Conservation (phyloP, 1,140 invertebrate genomes). For the Caenorhabditis remanei region DNA sequence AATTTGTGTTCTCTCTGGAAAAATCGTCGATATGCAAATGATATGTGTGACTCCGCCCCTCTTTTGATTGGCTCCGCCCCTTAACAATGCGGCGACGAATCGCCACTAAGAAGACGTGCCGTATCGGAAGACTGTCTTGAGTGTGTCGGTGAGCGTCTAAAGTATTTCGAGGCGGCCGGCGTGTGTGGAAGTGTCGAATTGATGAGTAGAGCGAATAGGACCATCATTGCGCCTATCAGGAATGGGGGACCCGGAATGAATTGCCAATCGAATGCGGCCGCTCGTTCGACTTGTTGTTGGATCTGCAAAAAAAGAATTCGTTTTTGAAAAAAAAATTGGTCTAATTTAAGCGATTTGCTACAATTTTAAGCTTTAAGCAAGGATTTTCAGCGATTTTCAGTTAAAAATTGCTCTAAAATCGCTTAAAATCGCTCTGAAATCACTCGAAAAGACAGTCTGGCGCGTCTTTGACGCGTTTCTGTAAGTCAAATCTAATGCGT, state of each 20-base stretch:
- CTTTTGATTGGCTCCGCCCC: neutral
- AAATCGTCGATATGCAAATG: neutral
- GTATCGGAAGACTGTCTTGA: slow-evolving; percentile 62
- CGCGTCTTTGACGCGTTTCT: too few species aligned
- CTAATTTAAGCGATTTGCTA: too few species aligned
- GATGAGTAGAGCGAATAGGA: slow-evolving; percentile 92
- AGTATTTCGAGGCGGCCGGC: slow-evolving; percentile 27
- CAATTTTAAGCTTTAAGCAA: too few species aligned
- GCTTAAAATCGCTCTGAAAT: too few species aligned
- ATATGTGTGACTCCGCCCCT: neutral
- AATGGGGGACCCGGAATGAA: slow-evolving; percentile 98
- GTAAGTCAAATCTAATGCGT: too few species aligned
- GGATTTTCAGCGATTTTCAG: too few species aligned
- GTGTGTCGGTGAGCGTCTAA: slow-evolving; percentile 49
- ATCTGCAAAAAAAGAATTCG: slow-evolving; percentile 41
- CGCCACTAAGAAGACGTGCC: slow-evolving; percentile 50
- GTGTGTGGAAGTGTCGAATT: slow-evolving; percentile 67
- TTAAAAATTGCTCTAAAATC: too few species aligned
- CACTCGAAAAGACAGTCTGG: too few species aligned
- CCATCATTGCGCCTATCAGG: slow-evolving; percentile 95
- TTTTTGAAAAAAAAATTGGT: too few species aligned
- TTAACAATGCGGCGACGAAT: slow-evolving; percentile 34
- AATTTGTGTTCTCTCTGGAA: neutral
- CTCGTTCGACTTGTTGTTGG: slow-evolving; percentile 45
- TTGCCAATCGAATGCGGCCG: slow-evolving; percentile 78